These are phyloP conservation scores for Scaptomyza graminum DNA, from an alignment of 1,140 invertebrate species.

Conservation along the genomic window DNA sequence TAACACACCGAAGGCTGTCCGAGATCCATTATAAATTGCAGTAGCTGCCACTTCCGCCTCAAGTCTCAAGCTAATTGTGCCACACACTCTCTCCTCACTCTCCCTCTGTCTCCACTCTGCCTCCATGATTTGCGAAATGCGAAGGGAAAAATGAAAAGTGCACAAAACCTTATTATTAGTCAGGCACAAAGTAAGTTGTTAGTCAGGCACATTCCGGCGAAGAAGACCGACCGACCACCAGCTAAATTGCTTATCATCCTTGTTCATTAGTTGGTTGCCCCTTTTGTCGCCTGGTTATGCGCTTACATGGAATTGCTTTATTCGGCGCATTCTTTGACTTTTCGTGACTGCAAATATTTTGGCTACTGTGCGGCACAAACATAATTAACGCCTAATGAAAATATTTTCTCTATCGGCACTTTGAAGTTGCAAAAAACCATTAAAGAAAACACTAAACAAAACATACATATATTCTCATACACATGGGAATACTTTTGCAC, in stretches of 20 bases:
- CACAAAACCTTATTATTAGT: slow-evolving; percentile 21
- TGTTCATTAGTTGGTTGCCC: slow-evolving; percentile 31
- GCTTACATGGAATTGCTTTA: slow-evolving; percentile 35
- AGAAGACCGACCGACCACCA: slow-evolving; percentile 18
- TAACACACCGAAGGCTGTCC: slow-evolving; percentile 28
- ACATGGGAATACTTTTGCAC: slow-evolving; percentile 22
- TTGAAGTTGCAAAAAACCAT: slow-evolving; percentile 21
- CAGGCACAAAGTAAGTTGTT: slow-evolving; percentile 10
- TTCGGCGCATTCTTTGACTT: slow-evolving; percentile 28
- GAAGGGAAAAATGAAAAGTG: slow-evolving; percentile 9
- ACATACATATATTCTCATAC: slow-evolving; percentile 5
- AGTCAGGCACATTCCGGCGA: slow-evolving; percentile 35
- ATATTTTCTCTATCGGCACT: slow-evolving; percentile 38
- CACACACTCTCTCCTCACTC: slow-evolving; percentile 10
- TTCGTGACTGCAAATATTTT: slow-evolving; percentile 40
- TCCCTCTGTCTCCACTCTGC: no score
- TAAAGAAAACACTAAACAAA: neutral
- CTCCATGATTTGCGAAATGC: slow-evolving; percentile 34
- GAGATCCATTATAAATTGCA: slow-evolving; percentile 69
- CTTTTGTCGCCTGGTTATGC: slow-evolving; percentile 38
- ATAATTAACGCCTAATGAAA: slow-evolving; percentile 55
- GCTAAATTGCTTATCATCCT: slow-evolving; percentile 42
- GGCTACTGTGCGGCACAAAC: slow-evolving; percentile 46
- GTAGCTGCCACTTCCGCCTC: slow-evolving; percentile 49
- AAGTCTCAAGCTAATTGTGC: slow-evolving; percentile 45